Evolutionary conservation across 1,140 invertebrate genomes (phyloP).

Genomic region (Kradibia gibbosae): DNA sequence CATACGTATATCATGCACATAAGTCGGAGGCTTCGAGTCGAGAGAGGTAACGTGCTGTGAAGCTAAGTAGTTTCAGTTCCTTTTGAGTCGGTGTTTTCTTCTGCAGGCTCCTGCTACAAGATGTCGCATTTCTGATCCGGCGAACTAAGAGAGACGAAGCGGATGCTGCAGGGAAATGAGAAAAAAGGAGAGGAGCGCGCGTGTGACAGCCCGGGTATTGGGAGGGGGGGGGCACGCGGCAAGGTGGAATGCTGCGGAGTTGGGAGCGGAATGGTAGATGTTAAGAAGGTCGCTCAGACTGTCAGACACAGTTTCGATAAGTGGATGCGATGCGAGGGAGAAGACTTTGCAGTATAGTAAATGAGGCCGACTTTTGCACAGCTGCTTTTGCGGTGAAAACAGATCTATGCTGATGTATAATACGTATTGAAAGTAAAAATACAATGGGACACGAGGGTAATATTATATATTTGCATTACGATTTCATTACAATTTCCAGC

Average conservation of each 20-base stretch:
- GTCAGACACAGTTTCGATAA: constrained; percentile 53
- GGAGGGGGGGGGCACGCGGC: neutral
- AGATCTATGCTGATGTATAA: neutral
- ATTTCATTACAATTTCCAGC: neutral
- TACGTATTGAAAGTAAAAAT: constrained; percentile 4
- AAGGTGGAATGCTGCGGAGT: too few species aligned
- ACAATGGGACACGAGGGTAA: neutral
- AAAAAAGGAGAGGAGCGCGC: neutral
- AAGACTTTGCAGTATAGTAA: constrained; percentile 38
- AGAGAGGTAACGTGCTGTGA: constrained; percentile 6
- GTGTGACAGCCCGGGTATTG: neutral
- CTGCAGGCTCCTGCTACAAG: constrained; percentile 1
- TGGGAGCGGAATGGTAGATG: too few species aligned
- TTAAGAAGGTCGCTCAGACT: constrained; percentile 51
- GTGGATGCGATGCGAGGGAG: constrained; percentile 55
- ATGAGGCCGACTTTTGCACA: constrained; percentile 39
- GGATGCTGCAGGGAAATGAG: neutral
- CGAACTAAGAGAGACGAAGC: neutral
- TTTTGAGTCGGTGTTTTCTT: constrained; percentile 28
- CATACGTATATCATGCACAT: constrained; percentile 8
- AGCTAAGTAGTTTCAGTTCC: constrained; percentile 46
- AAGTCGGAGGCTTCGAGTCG: neutral
- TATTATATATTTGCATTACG: neutral
- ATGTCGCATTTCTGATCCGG: constrained; percentile 1
- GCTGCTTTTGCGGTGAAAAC: constrained; percentile 11